Percentiles rank a stretch among this genome's conserved stretches.
Evolutionary conservation across 2,888 invertebrate species (phyloP).

Genomic region (Eulithis prunata): DNA sequence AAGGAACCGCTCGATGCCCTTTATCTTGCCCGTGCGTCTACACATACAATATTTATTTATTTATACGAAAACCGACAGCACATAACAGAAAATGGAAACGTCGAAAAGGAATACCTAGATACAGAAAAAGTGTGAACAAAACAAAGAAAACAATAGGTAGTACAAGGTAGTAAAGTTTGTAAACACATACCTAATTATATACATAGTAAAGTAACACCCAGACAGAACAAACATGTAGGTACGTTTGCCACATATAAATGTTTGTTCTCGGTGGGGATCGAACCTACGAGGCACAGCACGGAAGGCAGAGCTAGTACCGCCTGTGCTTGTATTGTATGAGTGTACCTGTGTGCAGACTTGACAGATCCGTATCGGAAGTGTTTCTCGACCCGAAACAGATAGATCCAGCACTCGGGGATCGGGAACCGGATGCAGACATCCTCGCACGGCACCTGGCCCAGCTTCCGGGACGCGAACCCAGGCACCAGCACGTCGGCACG

Average conservation of each 20-base stretch:
- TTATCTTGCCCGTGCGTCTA: conserved; percentile 94
- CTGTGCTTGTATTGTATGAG: too few species aligned
- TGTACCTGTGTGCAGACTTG: conserved; percentile 92
- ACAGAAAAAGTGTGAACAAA: too few species aligned
- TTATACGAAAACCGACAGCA: not conserved
- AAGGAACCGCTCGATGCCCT: conserved; percentile 95
- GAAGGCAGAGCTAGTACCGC: too few species aligned
- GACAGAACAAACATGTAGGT: too few species aligned
- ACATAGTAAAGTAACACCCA: too few species aligned
- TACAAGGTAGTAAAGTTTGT: too few species aligned
- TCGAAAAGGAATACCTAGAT: too few species aligned
- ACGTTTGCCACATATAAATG: too few species aligned
- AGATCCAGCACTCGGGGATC: conserved; percentile 99
- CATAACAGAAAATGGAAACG: not conserved
- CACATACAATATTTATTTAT: not conserved
- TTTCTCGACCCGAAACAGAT: conserved; percentile 98
- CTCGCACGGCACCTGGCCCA: conserved; percentile 98
- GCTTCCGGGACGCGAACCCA: conserved; percentile 97
- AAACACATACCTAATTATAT: too few species aligned
- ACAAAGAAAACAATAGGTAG: too few species aligned
- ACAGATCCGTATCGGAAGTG: conserved; percentile 99
- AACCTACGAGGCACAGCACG: too few species aligned
- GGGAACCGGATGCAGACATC: conserved; percentile 98
- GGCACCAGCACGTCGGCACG: conserved; percentile 98
- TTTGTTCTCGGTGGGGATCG: too few species aligned